Evolutionary conservation across 2,888 invertebrate species (phyloP), one percentile per base, ranked within the genome.

Genomic region (Aphodius granarius): DNA sequence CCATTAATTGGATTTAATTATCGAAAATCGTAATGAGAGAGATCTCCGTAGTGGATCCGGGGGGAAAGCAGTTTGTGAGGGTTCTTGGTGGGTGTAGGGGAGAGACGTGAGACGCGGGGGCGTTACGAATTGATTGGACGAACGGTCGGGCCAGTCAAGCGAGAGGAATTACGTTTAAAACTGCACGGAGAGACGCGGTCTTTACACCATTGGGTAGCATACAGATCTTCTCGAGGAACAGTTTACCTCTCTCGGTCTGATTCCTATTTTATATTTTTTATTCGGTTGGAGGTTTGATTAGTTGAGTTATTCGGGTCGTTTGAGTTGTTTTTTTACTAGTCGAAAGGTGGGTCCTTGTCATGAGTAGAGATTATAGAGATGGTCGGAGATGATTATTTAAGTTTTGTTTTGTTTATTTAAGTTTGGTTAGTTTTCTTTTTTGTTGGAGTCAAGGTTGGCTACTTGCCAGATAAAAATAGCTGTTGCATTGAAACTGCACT

Each of bases 101-200:
- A 17, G 66, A 18, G 66, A 74, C 71, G 76, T 23, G 65, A 63
- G 64, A 63, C 77, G 82, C 81, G 82, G 82, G 82, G 83, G 84
- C 83, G 85, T 83, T 82, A 83, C 82, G 83, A 86, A 87, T 86
- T 87, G 87, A 87, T 87, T 87, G 87, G 87, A 86, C 86, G 85
- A 85, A 83, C 85, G 86, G 68, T 6, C 84, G 85, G 81, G 82
- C 87, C 87, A 87, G 85, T 87, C 85, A 86, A 86, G 87, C 86
- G 87, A 87, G 85, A 86, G 86, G 83, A 87, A 87, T 87, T 86
- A 86, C 86, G 86, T 87, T 86, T 86, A 86, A 86, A 86, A 84
- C 85, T 84, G 82, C 80, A 66, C 62, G 70, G 66, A 20, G 63
- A 63, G 66, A 66, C 62, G 43, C 66, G 70, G 66, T 73, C 76